A percentile compares a stretch with the other conserved stretches of the same genome.
These are phyloP conservation scores for Grammomys surdaster DNA, from an alignment of 2,113 vertebrate genomes.

Conservation along the genomic window DNA sequence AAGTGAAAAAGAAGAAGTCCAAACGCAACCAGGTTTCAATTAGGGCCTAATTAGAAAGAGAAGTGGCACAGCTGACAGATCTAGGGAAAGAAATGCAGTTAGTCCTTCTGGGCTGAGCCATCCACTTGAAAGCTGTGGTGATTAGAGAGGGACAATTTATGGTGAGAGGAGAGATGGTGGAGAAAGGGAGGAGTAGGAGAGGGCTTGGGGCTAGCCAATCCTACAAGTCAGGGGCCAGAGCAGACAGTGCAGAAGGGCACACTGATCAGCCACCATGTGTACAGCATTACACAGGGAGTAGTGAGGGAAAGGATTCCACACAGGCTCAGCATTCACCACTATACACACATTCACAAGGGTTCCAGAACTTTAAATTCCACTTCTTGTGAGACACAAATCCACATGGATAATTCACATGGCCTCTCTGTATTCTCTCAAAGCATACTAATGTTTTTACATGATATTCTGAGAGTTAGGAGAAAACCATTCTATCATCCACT, in stretches of 20 bases:
- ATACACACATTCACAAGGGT: not conserved
- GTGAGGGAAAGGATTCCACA: not conserved
- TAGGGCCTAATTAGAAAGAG: conserved; percentile 91
- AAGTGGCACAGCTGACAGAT: conserved; percentile 86
- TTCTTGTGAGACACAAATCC: conserved; percentile 26
- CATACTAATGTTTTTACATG: not conserved
- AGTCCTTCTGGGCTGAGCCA: conserved; percentile 67
- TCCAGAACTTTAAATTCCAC: not conserved
- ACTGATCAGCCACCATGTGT: conserved; percentile 6
- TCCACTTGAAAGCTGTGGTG: conserved; percentile 82
- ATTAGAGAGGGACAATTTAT: conserved; percentile 74
- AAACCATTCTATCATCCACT: conserved; percentile 27
- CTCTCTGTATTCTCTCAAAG: conserved; percentile 38
- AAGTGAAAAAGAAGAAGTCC: conserved; percentile 86
- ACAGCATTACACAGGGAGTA: conserved; percentile 3
- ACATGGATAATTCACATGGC: not conserved
- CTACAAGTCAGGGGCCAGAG: conserved; percentile 33
- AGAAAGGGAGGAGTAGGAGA: not conserved
- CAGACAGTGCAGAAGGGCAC: not conserved
- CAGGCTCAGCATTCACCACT: not conserved
- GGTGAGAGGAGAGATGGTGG: conserved; percentile 45
- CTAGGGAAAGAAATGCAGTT: conserved; percentile 70
- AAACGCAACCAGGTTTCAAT: conserved; percentile 89
- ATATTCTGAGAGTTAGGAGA: not conserved
- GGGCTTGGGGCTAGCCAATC: not conserved